Conservation (phyloP, 2,113 vertebrate genomes). For the Ovis aries region DNA sequence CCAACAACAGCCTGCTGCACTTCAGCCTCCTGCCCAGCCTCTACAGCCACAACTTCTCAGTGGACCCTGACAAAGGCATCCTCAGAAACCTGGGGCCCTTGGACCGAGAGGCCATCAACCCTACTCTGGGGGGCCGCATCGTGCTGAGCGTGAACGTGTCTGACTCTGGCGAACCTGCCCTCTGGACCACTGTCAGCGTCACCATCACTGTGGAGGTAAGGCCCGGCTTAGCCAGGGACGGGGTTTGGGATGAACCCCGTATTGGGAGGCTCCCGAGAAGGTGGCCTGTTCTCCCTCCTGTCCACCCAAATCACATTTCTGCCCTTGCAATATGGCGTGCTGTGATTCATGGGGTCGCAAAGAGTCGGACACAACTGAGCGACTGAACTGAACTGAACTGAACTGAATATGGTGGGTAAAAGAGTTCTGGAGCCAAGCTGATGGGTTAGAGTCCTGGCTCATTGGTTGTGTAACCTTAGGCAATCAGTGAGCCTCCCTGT, state of each 20-base stretch:
- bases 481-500: neutral
- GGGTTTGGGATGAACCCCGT: neutral
- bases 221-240: neutral
- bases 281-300: rapidly evolving
- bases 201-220: slow-evolving; percentile 88
- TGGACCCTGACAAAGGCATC: slow-evolving; percentile 74
- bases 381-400: too few relatives aligned
- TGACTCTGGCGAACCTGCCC: slow-evolving; percentile 80
- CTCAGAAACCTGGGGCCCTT: slow-evolving; percentile 79
- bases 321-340: neutral
- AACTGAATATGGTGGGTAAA: rapidly evolving
- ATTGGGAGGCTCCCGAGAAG: neutral
- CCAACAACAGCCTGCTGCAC: slow-evolving; percentile 83
- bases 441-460: neutral
- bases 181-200: slow-evolving; percentile 72
- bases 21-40: slow-evolving; percentile 78
- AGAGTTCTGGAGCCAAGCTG: neutral
- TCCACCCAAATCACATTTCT: neutral
- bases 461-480: neutral
- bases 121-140: slow-evolving; percentile 76
- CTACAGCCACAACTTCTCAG: slow-evolving; percentile 88
- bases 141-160: slow-evolving; percentile 82
- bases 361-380: too few relatives aligned
- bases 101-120: slow-evolving; percentile 87
- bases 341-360: too few relatives aligned